phyloP scores from a whole-genome alignment of 2,113 vertebrate genomes.

The Lophochroa leadbeateri region DNA sequence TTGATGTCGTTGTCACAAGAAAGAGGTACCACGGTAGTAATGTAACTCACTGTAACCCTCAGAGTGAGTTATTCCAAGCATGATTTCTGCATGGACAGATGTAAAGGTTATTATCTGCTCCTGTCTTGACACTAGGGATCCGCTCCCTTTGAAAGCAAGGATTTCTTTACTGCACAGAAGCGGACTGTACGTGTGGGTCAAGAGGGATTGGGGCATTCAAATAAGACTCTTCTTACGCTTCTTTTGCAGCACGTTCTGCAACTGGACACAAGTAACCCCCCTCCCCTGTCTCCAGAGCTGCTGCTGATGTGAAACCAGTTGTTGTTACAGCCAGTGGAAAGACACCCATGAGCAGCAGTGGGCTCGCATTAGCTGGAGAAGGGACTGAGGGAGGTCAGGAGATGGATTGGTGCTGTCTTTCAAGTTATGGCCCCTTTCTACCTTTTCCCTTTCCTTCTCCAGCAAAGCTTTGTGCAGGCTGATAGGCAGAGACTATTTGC shows the following conservation, averaged over 20 bases:
- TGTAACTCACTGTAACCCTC: not conserved
- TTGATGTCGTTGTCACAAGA: not conserved
- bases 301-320: not conserved
- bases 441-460: not conserved
- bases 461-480: not conserved
- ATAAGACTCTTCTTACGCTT: not conserved
- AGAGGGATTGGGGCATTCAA: not conserved
- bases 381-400: not conserved
- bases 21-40: fast-evolving
- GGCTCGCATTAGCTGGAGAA: not conserved
- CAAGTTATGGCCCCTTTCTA: not conserved
- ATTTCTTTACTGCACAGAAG: not conserved
- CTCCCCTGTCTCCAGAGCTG: fast-evolving
- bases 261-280: not conserved
- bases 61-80: not conserved
- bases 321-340: not conserved
- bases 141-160: not conserved
- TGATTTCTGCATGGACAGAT: not conserved
- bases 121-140: not conserved
- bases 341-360: not conserved
- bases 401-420: not conserved
- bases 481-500: not conserved
- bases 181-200: fast-evolving
- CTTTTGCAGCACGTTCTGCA: not conserved
- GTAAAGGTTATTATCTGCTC: not conserved